Conservation (phyloP, 2,797 vertebrate species). For the Ctenopoma kingsleyae region DNA sequence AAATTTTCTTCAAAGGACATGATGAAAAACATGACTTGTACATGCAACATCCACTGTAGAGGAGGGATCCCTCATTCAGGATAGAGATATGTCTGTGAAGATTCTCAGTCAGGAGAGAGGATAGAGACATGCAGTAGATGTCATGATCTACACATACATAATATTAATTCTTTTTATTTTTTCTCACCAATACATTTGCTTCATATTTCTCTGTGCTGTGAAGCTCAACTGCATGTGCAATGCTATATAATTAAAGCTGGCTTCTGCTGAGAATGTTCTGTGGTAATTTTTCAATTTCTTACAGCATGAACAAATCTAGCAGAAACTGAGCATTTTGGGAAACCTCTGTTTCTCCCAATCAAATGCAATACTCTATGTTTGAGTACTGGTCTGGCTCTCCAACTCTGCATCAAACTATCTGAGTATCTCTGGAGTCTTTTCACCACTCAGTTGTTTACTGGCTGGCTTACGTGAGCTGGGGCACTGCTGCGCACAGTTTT, state of each 20-base stretch:
- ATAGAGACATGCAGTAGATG: no score
- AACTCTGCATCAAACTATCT: not conserved
- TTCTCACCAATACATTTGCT: not conserved
- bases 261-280: not conserved
- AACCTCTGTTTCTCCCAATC: not conserved
- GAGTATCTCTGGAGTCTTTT: conserved; percentile 11
- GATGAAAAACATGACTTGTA: no score
- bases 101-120: no score
- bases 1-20: no score
- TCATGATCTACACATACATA: not conserved
- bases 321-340: not conserved
- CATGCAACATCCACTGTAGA: no score
- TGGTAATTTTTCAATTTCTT: no score
- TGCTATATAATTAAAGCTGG: no score
- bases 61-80: no score
- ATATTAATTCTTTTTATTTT: no score
- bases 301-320: not conserved
- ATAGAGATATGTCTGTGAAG: no score
- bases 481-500: conserved; percentile 34
- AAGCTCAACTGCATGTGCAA: not conserved
- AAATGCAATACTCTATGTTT: conserved; percentile 26
- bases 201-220: not conserved
- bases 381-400: conserved; percentile 4
- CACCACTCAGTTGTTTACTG: conserved; percentile 41
- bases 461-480: conserved; percentile 33